Conservation (phyloP, 2,888 invertebrate genomes). For the Pseudanteris insignis region DNA sequence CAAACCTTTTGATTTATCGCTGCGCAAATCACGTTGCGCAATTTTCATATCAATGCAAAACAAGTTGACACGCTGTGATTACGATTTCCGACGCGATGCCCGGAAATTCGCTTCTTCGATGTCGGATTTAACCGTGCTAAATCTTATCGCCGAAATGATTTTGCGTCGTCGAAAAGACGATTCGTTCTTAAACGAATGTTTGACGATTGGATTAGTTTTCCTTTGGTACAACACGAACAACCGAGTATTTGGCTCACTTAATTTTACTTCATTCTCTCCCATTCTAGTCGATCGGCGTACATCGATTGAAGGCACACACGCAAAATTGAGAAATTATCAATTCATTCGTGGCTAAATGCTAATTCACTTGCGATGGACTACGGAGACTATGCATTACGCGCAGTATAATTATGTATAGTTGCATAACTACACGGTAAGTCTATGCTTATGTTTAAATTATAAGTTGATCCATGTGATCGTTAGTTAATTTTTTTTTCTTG, state of each 20-base stretch:
- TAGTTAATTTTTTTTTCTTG: conserved; percentile 37
- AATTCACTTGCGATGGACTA: conserved; percentile 25
- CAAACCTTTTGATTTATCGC: conserved; percentile 30
- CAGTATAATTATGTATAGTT: no score
- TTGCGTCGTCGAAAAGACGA: no score
- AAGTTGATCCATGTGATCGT: conserved; percentile 30
- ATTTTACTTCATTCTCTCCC: conserved; percentile 39
- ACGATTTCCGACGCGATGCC: conserved; percentile 15
- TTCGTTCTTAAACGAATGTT: no score
- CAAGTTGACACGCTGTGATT: conserved; percentile 26
- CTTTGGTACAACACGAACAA: no score
- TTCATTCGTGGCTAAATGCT: conserved; percentile 32
- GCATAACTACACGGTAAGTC: no score
- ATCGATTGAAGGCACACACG: conserved; percentile 51
- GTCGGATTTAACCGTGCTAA: no score
- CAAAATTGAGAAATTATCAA: conserved; percentile 43
- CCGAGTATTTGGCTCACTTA: no score
- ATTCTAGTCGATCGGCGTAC: conserved; percentile 51
- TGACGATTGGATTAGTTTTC: no score
- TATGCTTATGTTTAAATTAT: conserved; percentile 31
- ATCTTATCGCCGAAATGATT: no score
- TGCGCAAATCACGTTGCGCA: conserved; percentile 15
- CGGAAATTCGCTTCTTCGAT: conserved; percentile 41
- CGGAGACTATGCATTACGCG: conserved; percentile 29
- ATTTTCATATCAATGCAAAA: conserved; percentile 21